phyloP scores from a whole-genome alignment of 2,797 vertebrate species.

The Cirrhinus molitorella region DNA sequence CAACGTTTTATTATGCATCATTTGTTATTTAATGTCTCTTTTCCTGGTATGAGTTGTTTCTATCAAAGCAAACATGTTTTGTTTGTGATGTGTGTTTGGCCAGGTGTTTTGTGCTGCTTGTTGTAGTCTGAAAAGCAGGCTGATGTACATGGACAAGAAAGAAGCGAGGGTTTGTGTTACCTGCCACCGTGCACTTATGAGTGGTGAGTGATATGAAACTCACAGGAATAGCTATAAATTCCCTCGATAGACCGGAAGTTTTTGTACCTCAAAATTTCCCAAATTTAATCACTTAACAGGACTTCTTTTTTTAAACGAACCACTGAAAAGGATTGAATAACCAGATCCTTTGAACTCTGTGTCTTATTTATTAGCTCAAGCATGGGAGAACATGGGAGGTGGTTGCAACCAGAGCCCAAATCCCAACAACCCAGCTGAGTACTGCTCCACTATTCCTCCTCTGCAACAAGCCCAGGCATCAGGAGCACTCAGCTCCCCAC shows the following conservation, averaged over 20 bases:
- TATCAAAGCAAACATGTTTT: conserved; percentile 26
- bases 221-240: neutral
- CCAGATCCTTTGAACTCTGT: neutral
- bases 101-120: conserved; percentile 96
- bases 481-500: conserved; percentile 93
- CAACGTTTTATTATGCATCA: neutral
- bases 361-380: conserved; percentile 82
- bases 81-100: conserved; percentile 54
- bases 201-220: conserved; percentile 80
- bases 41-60: conserved; percentile 3
- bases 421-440: conserved; percentile 98
- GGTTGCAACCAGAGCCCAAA: conserved; percentile 93
- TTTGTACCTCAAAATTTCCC: conserved; percentile 10
- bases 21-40: neutral
- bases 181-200: conserved; percentile 92
- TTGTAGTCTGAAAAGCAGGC: conserved; percentile 93
- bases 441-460: conserved; percentile 99
- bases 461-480: conserved; percentile 98
- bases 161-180: conserved; percentile 96
- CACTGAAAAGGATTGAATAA: neutral
- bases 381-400: conserved; percentile 87
- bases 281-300: neutral
- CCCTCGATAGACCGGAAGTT: neutral
- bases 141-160: conserved; percentile 95
- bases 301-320: too few species aligned